A percentile compares a stretch with the other conserved stretches of the same genome.
Conservation (phyloP, 2,113 vertebrate genomes). For the Clarias macrocephalus region DNA sequence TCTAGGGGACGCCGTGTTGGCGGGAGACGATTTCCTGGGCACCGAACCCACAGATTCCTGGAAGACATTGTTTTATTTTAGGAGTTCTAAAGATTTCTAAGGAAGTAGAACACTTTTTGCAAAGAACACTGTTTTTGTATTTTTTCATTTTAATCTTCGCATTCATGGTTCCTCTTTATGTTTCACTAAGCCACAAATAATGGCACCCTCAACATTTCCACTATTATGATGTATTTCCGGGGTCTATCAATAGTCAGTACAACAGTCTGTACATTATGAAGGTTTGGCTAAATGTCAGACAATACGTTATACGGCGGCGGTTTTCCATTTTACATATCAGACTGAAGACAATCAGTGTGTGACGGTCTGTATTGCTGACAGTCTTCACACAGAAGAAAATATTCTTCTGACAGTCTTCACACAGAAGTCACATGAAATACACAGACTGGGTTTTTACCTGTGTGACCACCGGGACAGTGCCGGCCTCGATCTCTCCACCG, state of each 20-base stretch:
- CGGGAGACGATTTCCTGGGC: slow-evolving; percentile 30
- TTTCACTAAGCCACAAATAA: not conserved
- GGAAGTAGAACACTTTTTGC: not conserved
- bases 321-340: too few species aligned
- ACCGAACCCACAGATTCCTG: slow-evolving; percentile 48
- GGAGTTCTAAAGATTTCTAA: not conserved
- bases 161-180: not conserved
- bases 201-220: not conserved
- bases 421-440: not conserved
- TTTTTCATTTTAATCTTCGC: not conserved
- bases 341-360: too few species aligned
- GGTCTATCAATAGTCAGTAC: too few species aligned
- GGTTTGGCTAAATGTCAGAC: too few species aligned
- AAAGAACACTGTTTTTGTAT: not conserved
- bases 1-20: slow-evolving; percentile 49
- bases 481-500: slow-evolving; percentile 53
- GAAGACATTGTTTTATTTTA: not conserved
- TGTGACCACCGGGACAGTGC: slow-evolving; percentile 40
- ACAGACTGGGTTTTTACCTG: slow-evolving; percentile 53
- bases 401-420: too few species aligned
- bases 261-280: too few species aligned
- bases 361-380: too few species aligned
- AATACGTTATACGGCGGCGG: too few species aligned
- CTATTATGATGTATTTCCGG: not conserved
- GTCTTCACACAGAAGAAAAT: not conserved